These are phyloP conservation scores for Ophioninae sp. DNA, from an alignment of 2,888 invertebrate genomes.

Conservation along the genomic window DNA sequence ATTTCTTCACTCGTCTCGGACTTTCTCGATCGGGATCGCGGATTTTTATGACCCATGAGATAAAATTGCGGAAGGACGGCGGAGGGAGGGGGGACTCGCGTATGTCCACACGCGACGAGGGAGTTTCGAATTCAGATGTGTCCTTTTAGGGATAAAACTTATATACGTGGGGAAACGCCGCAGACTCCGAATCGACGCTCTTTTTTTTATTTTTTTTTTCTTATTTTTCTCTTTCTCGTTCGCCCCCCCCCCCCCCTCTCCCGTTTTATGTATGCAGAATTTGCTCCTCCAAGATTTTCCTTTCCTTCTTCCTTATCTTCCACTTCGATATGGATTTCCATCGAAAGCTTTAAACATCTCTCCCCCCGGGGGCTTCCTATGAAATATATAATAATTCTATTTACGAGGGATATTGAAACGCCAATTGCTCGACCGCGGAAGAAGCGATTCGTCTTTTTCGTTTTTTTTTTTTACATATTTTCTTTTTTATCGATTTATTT, in stretches of 20 bases:
- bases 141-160: slow-evolving; percentile 14
- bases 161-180: not conserved
- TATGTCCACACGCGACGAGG: not conserved
- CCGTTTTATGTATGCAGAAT: not conserved
- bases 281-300: not conserved
- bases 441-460: not conserved
- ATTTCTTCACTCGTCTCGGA: not conserved
- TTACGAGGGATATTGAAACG: slow-evolving; percentile 1
- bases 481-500: not conserved
- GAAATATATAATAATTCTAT: not conserved
- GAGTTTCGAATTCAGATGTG: slow-evolving; percentile 14
- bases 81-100: not conserved
- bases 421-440: not conserved
- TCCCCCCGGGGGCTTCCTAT: not conserved
- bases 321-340: not conserved
- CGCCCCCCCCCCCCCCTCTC: too few relatives aligned
- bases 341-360: not conserved
- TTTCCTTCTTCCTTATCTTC: not conserved
- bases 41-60: slow-evolving; percentile 29
- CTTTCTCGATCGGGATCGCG: not conserved
- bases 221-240: too few relatives aligned
- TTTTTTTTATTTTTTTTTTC: slow-evolving; percentile 7
- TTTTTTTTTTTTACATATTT: not conserved
- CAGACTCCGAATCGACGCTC: slow-evolving; percentile 3
- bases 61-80: slow-evolving; percentile 12